A percentile compares a stretch with the other conserved stretches of the same genome.
Conservation (phyloP, 1,140 invertebrate species). For the Aethina tumida region DNA sequence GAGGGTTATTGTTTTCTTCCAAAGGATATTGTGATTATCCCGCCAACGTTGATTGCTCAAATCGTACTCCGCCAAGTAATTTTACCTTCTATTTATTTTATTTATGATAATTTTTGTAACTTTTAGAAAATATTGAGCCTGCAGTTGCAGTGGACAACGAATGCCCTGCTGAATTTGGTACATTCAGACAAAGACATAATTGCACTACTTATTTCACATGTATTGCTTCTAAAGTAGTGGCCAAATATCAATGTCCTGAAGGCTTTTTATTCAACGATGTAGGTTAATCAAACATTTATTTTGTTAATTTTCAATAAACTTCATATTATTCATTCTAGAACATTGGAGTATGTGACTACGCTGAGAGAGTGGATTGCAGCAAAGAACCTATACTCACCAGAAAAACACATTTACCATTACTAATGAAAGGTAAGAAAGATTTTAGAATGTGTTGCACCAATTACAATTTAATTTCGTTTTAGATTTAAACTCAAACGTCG, state of each 20-base stretch:
- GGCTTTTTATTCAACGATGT: conserved; percentile 51
- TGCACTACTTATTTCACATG: conserved; percentile 59
- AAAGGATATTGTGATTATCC: conserved; percentile 52
- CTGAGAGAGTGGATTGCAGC: conserved; percentile 43
- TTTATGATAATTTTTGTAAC: conserved; percentile 2
- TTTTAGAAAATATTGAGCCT: conserved; percentile 3
- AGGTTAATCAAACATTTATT: no score
- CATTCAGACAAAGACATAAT: conserved; percentile 48
- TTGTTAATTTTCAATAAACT: no score
- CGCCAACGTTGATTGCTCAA: conserved; percentile 47
- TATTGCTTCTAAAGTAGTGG: conserved; percentile 41
- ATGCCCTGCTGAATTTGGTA: conserved; percentile 40
- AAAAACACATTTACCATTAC: no score
- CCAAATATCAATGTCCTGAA: conserved; percentile 48
- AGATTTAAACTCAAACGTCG: no score
- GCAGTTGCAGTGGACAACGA: conserved; percentile 29
- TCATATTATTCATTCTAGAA: conserved; percentile 44
- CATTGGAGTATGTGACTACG: conserved; percentile 49
- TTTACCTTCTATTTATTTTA: neutral
- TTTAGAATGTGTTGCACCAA: no score
- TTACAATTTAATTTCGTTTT: no score
- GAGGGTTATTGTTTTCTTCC: conserved; percentile 50
- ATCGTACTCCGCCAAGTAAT: conserved; percentile 4
- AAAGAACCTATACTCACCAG: no score
- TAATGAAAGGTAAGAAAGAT: no score